Conservation (phyloP, 2,888 invertebrate genomes). For the Catocala fraxini region DNA sequence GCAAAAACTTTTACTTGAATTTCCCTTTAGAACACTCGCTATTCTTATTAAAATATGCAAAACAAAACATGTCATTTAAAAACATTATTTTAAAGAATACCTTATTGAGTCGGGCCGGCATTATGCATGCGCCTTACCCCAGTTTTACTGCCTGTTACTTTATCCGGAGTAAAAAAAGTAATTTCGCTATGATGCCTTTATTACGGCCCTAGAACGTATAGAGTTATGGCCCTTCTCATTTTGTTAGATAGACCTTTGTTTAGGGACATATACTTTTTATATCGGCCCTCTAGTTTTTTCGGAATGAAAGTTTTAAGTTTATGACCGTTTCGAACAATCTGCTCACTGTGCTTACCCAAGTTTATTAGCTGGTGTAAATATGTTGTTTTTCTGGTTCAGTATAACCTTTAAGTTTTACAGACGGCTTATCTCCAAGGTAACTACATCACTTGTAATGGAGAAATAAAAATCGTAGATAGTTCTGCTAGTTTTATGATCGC, state of each 20-base stretch:
- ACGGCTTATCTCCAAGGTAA: too few relatives aligned
- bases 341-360: conserved; percentile 20
- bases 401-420: background rate
- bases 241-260: conserved; percentile 64
- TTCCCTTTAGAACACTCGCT: conserved; percentile 1
- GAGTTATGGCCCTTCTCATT: conserved; percentile 66
- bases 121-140: conserved; percentile 48
- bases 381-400: background rate
- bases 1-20: conserved; percentile 8
- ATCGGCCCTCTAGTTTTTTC: conserved; percentile 41
- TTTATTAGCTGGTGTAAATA: conserved; percentile 24
- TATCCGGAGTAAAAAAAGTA: conserved; percentile 66
- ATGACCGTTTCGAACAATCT: conserved; percentile 23
- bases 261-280: conserved; percentile 54
- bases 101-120: conserved; percentile 44
- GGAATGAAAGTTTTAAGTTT: conserved; percentile 25
- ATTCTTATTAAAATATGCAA: conserved; percentile 25
- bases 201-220: conserved; percentile 63
- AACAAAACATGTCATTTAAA: conserved; percentile 23
- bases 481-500: too few relatives aligned
- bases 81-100: conserved; percentile 38
- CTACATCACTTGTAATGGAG: background rate
- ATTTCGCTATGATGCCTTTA: conserved; percentile 71
- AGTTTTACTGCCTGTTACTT: conserved; percentile 62
- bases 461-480: background rate